These are phyloP conservation scores for Dendronephthya gigantea DNA, from an alignment of 64 coral and sea anemone genomes.

Conservation along the genomic window DNA sequence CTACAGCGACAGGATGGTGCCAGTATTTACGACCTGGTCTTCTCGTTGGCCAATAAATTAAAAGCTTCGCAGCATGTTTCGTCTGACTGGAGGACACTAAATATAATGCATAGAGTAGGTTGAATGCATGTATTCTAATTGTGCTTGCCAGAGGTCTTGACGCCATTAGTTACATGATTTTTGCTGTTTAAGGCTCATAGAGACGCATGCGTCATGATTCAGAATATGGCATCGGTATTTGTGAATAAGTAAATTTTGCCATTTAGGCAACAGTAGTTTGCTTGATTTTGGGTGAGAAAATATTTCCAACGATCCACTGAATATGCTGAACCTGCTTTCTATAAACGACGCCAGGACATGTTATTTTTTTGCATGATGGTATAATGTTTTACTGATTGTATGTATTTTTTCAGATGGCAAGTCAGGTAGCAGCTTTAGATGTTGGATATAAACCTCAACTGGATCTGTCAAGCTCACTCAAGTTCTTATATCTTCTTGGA, in stretches of 20 bases:
- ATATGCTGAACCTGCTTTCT: too few species aligned
- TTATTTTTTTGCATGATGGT: background rate
- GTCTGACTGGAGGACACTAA: slow-evolving; percentile 79
- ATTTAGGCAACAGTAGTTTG: too few species aligned
- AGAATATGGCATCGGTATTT: too few species aligned
- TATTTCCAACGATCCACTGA: too few species aligned
- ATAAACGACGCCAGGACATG: too few species aligned
- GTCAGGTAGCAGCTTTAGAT: slow-evolving; percentile 94
- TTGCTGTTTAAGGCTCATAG: too few species aligned
- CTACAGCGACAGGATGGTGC: slow-evolving; percentile 64
- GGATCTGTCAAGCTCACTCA: slow-evolving; percentile 65
- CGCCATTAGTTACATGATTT: too few species aligned
- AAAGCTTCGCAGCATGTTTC: slow-evolving; percentile 46
- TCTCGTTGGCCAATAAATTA: slow-evolving; percentile 71
- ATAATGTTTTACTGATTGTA: background rate
- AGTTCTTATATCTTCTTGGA: slow-evolving; percentile 83
- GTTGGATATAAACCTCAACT: slow-evolving; percentile 90
- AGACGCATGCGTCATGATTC: too few species aligned
- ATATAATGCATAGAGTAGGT: slow-evolving; percentile 81
- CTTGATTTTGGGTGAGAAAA: too few species aligned
- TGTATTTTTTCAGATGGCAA: slow-evolving; percentile 54
- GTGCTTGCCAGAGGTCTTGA: too few species aligned
- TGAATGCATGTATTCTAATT: background rate
- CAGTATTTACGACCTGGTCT: slow-evolving; percentile 43
- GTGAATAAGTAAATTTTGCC: too few species aligned